Base-by-base conservation (phyloP, 1,140 invertebrate species). In the Lordiphosa collinella region DNA sequence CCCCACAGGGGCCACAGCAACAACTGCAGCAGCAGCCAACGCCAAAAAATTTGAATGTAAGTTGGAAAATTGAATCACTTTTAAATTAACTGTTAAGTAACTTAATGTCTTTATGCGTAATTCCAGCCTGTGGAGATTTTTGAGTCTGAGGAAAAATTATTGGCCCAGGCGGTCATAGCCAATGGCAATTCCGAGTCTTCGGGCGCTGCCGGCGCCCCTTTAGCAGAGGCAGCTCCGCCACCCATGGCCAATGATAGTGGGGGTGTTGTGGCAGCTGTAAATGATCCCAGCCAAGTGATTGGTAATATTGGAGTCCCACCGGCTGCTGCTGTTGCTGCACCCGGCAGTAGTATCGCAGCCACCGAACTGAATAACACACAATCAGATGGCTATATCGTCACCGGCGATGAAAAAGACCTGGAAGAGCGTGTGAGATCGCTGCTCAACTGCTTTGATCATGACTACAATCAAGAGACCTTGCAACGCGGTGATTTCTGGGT, bases 401-500 rank as follows among this genome's bases (percentile, higher is more conserved):
- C 69, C 7, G 85, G 87, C 4, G 87, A 89, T 32, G 87, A 89
- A 13, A 89, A 87, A 69, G 87, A 89, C 31, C 60, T 85, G 60
- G 71, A 84, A 29, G 87, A 88, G 46, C 78, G 86, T 2, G 64
- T 88, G 4, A 86, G 89, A 4, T 75, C 87, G 7, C 65, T 91
- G 6, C 78, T 92, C 14, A 90, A 89, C 25, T 96, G 95, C 76
- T 90, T 92, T 50, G 94, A 95, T 58, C 93, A 91, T 58, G 90
- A 92, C 2, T 90, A 91, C 66, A 89, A 91, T 29, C 91, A 92
- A 8, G 91, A 91, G 60, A 94, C 92, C 8, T 90, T 93, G 43
- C 95, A 96, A 79, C 92, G 95, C 6, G 96, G 96, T 9, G 95
- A 96, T 72, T 97, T 94, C 84, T 97, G 95, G 95, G 95, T 97